Evolutionary conservation across 92 coral and sea anemone genomes (phyloP), one percentile per base, ranked within the genome.

Genomic region (Zoanthus sociatus): DNA sequence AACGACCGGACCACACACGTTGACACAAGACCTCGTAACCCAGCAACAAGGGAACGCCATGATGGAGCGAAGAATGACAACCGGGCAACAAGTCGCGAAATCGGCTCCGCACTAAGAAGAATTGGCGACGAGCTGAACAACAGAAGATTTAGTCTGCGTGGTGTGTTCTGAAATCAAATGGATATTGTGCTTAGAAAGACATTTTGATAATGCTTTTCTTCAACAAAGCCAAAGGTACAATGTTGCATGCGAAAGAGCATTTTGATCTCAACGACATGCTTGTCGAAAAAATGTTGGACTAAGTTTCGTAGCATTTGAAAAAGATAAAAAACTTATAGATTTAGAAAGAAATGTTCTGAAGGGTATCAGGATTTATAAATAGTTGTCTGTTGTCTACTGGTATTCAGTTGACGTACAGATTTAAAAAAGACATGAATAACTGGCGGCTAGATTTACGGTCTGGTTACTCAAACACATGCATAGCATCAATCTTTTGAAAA

Each of bases 111-210:
- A 46, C 50, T 97, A 54, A 89, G 99, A 75, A 88, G 89, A 69
- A 96, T 95, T 78, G 99, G 99, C 1, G 99, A 97, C 82, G 90
- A 92, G 17, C 90, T 97, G 7, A 97, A 97, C 78, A 97, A 97
- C 93, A 97, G 96, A 86, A 86, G 89, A 54, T 88, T 90, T 12
- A 91, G 94, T 45, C 91, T 93, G 16, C 92, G 90, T 79, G 86
- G 90, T 33, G 78, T 83, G 74, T 77, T 79, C n/a, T 94, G 78
- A 78, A 76, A 26, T 26, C 5, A 3, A 13, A 69, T 31, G 46
- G 42, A 33, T 2, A 15, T 6, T 69, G 31, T 26, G 46, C 74
- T 11, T 10, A n/a, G 46, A 30, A 30, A 69, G 46, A 69, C 45
- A 32, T 11, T 69, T 69, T 69, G 45, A 5, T 31, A 44, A 9